Percentiles rank a stretch among this genome's conserved stretches.
phyloP scores from a whole-genome alignment of 1,140 invertebrate genomes.

The Anoplophora glabripennis region DNA sequence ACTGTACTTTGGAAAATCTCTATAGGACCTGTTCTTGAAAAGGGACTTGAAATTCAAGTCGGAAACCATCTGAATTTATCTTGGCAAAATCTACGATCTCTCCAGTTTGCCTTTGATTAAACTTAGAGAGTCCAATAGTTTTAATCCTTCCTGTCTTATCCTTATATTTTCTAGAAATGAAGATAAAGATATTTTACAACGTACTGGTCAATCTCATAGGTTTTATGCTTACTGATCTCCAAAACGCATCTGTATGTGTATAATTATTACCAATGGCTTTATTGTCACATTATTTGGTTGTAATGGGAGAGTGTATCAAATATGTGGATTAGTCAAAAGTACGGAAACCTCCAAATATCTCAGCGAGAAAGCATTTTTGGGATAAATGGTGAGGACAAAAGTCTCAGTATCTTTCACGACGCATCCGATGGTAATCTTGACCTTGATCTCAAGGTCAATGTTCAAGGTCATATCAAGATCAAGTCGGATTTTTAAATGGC shows the following conservation, averaged over 20 bases:
- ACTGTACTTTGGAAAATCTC: slow-evolving; percentile 67
- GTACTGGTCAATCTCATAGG: too few relatives aligned
- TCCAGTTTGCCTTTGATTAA: slow-evolving; percentile 65
- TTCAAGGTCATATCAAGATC: too few relatives aligned
- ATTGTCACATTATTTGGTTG: slow-evolving; percentile 46
- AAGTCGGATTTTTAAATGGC: too few relatives aligned
- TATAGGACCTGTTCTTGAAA: slow-evolving; percentile 73
- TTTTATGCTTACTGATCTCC: not conserved
- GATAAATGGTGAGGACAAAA: too few relatives aligned
- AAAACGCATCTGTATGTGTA: not conserved
- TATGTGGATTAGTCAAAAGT: too few relatives aligned
- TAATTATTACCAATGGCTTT: not conserved
- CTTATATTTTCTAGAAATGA: slow-evolving; percentile 77
- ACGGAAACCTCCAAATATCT: too few relatives aligned
- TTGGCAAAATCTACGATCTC: slow-evolving; percentile 60
- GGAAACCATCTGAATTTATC: slow-evolving; percentile 67
- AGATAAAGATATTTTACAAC: too few relatives aligned
- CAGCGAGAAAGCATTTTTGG: too few relatives aligned
- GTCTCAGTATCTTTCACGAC: too few relatives aligned
- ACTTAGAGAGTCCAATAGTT: slow-evolving; percentile 75
- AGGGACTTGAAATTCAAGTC: slow-evolving; percentile 79
- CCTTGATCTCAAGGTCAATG: too few relatives aligned
- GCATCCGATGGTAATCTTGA: too few relatives aligned
- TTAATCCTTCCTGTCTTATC: slow-evolving; percentile 63
- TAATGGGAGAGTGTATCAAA: slow-evolving; percentile 73